Percentiles rank a stretch among this genome's conserved stretches.
Evolutionary conservation across 1,140 invertebrate species (phyloP).

Genomic region (Sarcophaga bullata): DNA sequence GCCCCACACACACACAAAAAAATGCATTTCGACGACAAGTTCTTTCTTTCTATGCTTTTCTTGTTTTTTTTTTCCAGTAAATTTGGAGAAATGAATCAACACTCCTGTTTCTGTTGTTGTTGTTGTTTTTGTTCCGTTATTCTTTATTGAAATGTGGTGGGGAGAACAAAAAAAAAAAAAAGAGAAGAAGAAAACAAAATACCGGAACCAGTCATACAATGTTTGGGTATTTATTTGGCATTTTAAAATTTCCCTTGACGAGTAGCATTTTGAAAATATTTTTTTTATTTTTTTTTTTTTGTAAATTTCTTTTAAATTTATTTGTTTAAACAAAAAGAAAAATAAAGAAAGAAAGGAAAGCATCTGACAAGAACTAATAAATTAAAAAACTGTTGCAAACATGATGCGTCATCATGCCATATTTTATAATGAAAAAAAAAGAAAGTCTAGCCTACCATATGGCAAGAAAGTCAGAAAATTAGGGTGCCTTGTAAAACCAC

Average conservation of each 20-base stretch:
- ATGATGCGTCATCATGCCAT: neutral
- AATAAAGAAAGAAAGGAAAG: neutral
- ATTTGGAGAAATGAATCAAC: too few relatives aligned
- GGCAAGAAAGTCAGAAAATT: neutral
- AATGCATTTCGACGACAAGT: too few relatives aligned
- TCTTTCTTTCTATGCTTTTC: too few relatives aligned
- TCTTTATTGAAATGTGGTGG: too few relatives aligned
- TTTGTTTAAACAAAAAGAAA: neutral
- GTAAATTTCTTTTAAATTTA: neutral
- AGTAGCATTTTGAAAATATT: too few relatives aligned
- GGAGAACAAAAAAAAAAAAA: too few relatives aligned
- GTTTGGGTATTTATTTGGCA: neutral
- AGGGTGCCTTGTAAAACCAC: neutral
- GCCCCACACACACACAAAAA: too few relatives aligned
- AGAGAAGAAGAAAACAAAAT: neutral
- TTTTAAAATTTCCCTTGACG: neutral
- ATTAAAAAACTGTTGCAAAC: neutral
- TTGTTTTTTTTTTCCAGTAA: too few relatives aligned
- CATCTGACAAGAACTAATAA: slow-evolving; percentile 18
- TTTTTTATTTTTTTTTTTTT: too few relatives aligned
- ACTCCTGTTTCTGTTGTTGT: too few relatives aligned
- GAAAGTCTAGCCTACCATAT: neutral
- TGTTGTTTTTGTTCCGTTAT: too few relatives aligned
- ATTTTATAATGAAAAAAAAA: neutral
- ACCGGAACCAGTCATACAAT: neutral